These are phyloP conservation scores for Gymnocypris eckloni DNA, from an alignment of 2,797 vertebrate species.

Conservation along the genomic window DNA sequence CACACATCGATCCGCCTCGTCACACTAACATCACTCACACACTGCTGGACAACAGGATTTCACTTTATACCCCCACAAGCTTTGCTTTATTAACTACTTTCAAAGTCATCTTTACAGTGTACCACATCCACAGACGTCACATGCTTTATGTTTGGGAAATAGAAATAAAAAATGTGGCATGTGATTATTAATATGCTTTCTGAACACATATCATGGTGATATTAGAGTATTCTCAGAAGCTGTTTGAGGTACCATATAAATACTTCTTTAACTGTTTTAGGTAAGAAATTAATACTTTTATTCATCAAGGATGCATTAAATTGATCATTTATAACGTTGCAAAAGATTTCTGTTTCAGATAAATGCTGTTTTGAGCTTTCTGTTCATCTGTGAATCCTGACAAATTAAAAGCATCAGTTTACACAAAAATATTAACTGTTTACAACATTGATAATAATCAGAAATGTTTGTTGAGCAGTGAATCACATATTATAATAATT, in stretches of 20 bases:
- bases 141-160: background rate
- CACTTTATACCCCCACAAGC: background rate
- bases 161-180: background rate
- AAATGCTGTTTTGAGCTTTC: background rate
- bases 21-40: background rate
- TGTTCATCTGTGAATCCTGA: background rate
- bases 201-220: background rate
- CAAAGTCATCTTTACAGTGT: background rate
- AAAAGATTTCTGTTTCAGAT: background rate
- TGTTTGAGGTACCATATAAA: background rate
- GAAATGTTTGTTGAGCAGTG: too few relatives aligned
- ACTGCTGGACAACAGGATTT: background rate
- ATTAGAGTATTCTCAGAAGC: background rate
- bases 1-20: conserved; percentile 4
- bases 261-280: background rate
- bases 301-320: background rate
- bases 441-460: too few relatives aligned
- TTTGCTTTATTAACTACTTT: background rate
- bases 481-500: too few relatives aligned
- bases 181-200: background rate
- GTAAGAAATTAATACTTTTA: background rate
- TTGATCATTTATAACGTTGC: background rate
- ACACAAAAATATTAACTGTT: background rate
- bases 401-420: background rate
- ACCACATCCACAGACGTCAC: background rate